These are phyloP conservation scores for Cosmorhoe ocellata DNA, from an alignment of 2,888 invertebrate species.

Conservation along the genomic window DNA sequence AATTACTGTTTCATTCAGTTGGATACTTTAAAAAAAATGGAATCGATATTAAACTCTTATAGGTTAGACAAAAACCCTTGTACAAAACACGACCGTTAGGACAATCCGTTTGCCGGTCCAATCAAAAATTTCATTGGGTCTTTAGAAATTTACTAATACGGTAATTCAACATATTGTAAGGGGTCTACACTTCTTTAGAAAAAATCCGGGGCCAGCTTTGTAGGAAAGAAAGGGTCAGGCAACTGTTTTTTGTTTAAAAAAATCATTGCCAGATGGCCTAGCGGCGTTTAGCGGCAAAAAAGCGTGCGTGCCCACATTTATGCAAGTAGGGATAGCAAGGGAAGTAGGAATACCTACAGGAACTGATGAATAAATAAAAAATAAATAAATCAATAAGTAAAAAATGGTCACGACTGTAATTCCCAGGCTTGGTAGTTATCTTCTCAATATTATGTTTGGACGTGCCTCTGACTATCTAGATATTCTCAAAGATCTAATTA, in stretches of 20 bases:
- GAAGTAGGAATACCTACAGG: not conserved
- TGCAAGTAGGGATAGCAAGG: conserved; percentile 59
- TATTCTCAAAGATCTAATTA: too few relatives aligned
- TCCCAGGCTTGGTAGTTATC: too few relatives aligned
- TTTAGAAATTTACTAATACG: conserved; percentile 79
- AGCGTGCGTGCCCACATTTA: conserved; percentile 73
- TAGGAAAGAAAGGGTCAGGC: conserved; percentile 81
- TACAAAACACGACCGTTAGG: conserved; percentile 71
- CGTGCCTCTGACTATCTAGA: too few relatives aligned
- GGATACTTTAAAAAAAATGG: too few relatives aligned
- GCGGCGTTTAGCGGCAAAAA: conserved; percentile 78
- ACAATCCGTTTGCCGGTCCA: conserved; percentile 76
- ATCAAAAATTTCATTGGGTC: conserved; percentile 79
- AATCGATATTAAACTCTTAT: conserved; percentile 26
- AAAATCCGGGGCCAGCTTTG: conserved; percentile 72
- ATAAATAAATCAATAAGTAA: too few relatives aligned
- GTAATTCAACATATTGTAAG: conserved; percentile 80
- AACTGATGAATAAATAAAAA: too few relatives aligned
- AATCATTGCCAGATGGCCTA: conserved; percentile 79
- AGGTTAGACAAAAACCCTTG: conserved; percentile 46
- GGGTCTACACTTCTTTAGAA: conserved; percentile 58
- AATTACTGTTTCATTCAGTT: too few relatives aligned
- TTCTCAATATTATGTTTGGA: too few relatives aligned
- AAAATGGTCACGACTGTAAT: too few relatives aligned
- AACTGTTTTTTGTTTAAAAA: conserved; percentile 72